phyloP scores from a whole-genome alignment of 2,797 vertebrate genomes.

The Galagoides demidoff region DNA sequence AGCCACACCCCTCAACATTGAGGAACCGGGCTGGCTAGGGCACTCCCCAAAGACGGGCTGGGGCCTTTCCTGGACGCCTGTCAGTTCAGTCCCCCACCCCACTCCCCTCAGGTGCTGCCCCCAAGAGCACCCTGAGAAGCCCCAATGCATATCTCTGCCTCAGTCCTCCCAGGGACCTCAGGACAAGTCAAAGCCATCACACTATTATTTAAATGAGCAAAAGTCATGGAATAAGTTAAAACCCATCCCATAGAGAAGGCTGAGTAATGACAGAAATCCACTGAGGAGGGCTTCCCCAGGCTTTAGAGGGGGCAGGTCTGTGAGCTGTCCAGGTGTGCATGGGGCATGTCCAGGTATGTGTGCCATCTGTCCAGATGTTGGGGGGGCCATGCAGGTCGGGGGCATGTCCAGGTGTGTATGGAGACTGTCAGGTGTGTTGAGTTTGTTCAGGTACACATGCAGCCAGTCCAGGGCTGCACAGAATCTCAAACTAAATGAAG shows the following conservation, averaged over 20 bases:
- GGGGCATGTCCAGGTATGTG: too few relatives aligned
- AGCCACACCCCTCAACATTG: not conserved
- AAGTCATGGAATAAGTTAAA: not conserved
- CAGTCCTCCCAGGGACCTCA: not conserved
- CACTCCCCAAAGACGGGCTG: not conserved
- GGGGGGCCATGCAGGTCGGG: too few relatives aligned
- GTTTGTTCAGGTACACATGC: too few relatives aligned
- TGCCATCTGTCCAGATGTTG: too few relatives aligned
- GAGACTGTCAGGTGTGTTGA: too few relatives aligned
- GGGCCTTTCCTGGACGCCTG: not conserved
- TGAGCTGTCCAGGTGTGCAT: too few relatives aligned
- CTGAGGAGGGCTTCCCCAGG: not conserved
- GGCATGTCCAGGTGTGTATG: too few relatives aligned
- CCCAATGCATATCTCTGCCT: not conserved
- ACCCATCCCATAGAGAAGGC: not conserved
- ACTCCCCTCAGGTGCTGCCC: not conserved
- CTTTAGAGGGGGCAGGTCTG: too few relatives aligned
- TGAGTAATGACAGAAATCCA: not conserved
- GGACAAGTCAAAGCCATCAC: not conserved
- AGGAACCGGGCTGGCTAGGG: not conserved
- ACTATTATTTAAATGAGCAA: not conserved
- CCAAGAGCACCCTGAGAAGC: not conserved
- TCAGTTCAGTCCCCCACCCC: not conserved
- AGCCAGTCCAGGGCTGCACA: not conserved
- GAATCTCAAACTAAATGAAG: not conserved